Conservation (phyloP, 2,797 vertebrate genomes). For the Acestrorhynchus altus region DNA sequence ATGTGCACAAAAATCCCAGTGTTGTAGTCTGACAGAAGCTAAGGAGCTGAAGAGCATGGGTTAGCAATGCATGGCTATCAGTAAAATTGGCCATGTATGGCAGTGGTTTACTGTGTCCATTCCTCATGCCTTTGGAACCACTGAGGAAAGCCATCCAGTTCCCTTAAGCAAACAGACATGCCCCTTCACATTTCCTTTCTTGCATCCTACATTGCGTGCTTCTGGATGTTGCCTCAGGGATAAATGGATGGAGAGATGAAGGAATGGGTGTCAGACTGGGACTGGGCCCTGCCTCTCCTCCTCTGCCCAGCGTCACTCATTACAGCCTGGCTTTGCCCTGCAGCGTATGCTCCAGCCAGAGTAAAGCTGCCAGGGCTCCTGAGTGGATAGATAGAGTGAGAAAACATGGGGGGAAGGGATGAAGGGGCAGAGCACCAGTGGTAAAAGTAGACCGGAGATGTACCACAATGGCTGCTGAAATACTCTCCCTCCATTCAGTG, state of each 20-base stretch:
- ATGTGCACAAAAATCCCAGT: background rate
- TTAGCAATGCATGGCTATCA: background rate
- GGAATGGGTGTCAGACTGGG: conserved; percentile 27
- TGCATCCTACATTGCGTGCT: conserved; percentile 21
- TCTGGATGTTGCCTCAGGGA: conserved; percentile 35
- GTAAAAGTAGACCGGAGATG: conserved; percentile 41
- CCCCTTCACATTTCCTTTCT: background rate
- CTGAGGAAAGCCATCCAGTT: conserved; percentile 28
- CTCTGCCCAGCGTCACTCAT: conserved; percentile 46
- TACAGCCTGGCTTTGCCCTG: conserved; percentile 29
- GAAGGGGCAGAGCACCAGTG: conserved; percentile 27
- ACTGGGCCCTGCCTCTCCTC: background rate
- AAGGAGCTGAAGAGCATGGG: background rate
- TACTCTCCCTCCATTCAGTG: conserved; percentile 19
- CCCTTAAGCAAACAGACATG: conserved; percentile 12
- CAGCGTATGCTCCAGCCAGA: conserved; percentile 28
- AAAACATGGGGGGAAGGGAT: conserved; percentile 19
- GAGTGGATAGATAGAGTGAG: conserved; percentile 40
- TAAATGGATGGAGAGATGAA: conserved; percentile 25
- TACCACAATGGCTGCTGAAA: conserved; percentile 35
- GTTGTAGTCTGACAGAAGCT: background rate
- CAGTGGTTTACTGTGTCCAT: background rate
- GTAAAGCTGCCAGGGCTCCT: conserved; percentile 37
- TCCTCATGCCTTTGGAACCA: background rate
- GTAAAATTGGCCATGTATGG: background rate